Evolutionary conservation across 2,113 vertebrate species (phyloP), one percentile per base, ranked within the genome.

Genomic region (Psilopsiagon aurifrons): DNA sequence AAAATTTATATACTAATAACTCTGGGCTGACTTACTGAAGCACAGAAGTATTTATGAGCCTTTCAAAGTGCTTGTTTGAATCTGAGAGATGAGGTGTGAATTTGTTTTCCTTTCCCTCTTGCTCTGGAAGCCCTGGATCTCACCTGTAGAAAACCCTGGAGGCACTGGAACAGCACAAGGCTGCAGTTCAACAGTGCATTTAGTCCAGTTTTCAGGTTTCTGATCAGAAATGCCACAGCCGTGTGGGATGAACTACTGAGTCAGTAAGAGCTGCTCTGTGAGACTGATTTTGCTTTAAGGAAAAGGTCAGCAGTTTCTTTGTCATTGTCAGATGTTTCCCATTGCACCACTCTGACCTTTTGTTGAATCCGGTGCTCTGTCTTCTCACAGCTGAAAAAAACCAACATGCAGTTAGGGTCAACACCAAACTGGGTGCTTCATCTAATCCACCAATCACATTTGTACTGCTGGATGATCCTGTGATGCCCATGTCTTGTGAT

Each of bases 401-500:
- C 1, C 17, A 37, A 29, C 10, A 3, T 31, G 46, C 37, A 11
- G 25, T 37, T 51, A 22, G 7, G 25, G 17, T 67, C 39, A 49
- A 22, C 55, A n/a, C 19, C 31, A 51, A 31, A 29, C 2, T 8
- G 63, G 12, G 13, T 44, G 13, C 55, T 74, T n/a, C 10, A 3
- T 47, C 49, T 86, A 14, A 44, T 49, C 74, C 33, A 44, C 43
- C n/a, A 17, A 15, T 46, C 31, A 10, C 6, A 17, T 59, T 37
- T 75, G 25, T 54, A 6, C 54, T 67, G 69, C 23, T 68, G 41
- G 41, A 3, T 57, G 64, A 31, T 71, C 25, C 10, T 9, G 1
- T 5, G 18, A 17, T 70, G 49, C 49, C 24, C 13, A 31, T 10
- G 27, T 33, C 41, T 84, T 0, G 0, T 55, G 87, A 2, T 59